Base-by-base conservation (phyloP, 2,888 invertebrate species). In the Andrena marginata region DNA sequence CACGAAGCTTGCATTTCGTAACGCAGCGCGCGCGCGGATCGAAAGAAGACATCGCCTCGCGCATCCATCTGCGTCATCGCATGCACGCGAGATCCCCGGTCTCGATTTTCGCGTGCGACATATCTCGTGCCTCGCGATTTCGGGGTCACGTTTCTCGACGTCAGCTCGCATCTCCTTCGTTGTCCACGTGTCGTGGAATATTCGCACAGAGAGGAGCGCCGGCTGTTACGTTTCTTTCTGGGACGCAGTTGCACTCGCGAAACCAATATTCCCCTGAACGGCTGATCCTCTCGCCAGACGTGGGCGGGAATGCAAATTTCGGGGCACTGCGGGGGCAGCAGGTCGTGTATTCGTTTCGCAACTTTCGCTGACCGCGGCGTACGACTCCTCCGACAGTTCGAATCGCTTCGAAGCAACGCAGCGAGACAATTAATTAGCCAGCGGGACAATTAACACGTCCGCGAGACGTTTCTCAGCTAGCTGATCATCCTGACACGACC, bases 11-110 rank as follows among this genome's bases (percentile, higher is more conserved):
- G 31, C 2, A 63, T 42, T 63, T 63, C 42, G 63, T 63, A 63
- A 63, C 63, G 20, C 20, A 31, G 8, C 62, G 13, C 63, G 23
- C n/a, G 8, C 62, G 13, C 63, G 23, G 26, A 63, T 63, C 63
- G 63, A 26, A 42, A 23, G 13, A 42, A 23, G 13, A 20, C 23
- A 56, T 56, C 54, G 26, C 8, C 20, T 10, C 56, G 56, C 26
- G 26, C 3, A 26, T 23, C 42, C 10, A 33, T 35, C 26, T 20
- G 35, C 63, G 42, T 63, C 63, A 42, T 10, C 42, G 7, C 13
- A 2, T 10, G 56, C 56, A 56, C 56, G 26, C 56, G 56, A 56
- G 20, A 6, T 7, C 26, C 26, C 23, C 26, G 63, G 63, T 23
- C 23, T 42, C 13, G 20, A 10, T 56, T 56, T 54, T 54, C 54